Conservation (phyloP, 2,888 invertebrate species). For the Andrena flavipes region DNA sequence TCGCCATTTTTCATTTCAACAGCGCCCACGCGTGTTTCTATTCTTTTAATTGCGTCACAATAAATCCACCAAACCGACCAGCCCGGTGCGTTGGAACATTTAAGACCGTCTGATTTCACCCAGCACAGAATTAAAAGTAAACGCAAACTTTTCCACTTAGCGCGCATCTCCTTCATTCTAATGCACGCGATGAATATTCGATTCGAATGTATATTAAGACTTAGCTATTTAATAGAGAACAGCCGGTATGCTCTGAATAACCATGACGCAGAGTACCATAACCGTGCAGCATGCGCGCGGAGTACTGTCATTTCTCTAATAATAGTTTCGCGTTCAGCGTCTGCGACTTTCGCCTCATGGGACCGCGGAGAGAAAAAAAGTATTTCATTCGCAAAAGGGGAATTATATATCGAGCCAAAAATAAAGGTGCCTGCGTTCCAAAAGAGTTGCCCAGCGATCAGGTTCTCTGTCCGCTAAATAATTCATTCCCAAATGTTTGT, state of each 20-base stretch:
- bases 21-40: not conserved
- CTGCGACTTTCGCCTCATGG: constrained; percentile 51
- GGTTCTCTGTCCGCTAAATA: constrained; percentile 7
- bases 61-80: not conserved
- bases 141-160: not conserved
- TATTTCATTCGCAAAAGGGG: constrained; percentile 13
- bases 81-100: not conserved
- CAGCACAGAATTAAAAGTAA: not conserved
- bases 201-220: constrained; percentile 7
- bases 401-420: constrained; percentile 1
- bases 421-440: not conserved
- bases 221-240: constrained; percentile 21
- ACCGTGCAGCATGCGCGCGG: constrained; percentile 10
- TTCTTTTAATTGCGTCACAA: constrained; percentile 5
- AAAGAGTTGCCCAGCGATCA: not conserved
- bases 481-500: constrained; percentile 3
- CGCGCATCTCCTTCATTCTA: not conserved
- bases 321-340: constrained; percentile 37
- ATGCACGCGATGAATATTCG: constrained; percentile 1
- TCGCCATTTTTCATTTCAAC: not conserved
- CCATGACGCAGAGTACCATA: constrained; percentile 50
- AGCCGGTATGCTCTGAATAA: constrained; percentile 32
- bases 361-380: constrained; percentile 9
- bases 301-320: constrained; percentile 74
- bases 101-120: not conserved